Evolutionary conservation across 2,888 invertebrate genomes (phyloP).

Genomic region (Campoplex nolae): DNA sequence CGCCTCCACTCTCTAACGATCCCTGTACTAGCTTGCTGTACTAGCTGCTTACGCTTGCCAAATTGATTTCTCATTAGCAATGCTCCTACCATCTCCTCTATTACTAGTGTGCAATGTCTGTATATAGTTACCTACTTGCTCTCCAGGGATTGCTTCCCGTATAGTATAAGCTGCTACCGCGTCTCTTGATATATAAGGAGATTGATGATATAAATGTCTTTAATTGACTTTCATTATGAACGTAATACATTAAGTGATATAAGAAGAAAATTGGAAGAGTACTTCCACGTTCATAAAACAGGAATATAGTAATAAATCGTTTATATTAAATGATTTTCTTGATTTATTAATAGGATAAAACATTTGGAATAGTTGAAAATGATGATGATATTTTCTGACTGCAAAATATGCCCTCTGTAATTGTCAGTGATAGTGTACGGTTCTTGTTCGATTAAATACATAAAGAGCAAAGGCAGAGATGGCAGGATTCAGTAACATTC

Average conservation of each 20-base stretch:
- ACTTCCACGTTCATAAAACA: neutral
- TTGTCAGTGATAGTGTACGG: neutral
- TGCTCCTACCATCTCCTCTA: constrained; percentile 35
- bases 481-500: neutral
- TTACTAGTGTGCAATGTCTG: constrained; percentile 25
- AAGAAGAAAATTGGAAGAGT: neutral
- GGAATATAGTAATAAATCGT: neutral
- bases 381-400: neutral
- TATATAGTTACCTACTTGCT: constrained; percentile 19
- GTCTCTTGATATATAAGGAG: neutral
- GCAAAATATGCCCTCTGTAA: neutral
- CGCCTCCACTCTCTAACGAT: constrained; percentile 62
- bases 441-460: neutral
- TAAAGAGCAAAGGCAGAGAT: neutral
- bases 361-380: neutral
- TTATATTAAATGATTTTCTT: neutral
- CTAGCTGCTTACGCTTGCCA: constrained; percentile 64
- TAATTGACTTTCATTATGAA: constrained; percentile 8
- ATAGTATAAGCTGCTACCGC: neutral
- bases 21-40: constrained; percentile 53
- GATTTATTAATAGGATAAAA: neutral
- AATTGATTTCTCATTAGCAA: constrained; percentile 68
- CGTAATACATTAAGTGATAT: neutral
- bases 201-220: constrained; percentile 18
- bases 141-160: constrained; percentile 17